phyloP scores from a whole-genome alignment of 2,888 invertebrate species.

The Lathronympha strigana region DNA sequence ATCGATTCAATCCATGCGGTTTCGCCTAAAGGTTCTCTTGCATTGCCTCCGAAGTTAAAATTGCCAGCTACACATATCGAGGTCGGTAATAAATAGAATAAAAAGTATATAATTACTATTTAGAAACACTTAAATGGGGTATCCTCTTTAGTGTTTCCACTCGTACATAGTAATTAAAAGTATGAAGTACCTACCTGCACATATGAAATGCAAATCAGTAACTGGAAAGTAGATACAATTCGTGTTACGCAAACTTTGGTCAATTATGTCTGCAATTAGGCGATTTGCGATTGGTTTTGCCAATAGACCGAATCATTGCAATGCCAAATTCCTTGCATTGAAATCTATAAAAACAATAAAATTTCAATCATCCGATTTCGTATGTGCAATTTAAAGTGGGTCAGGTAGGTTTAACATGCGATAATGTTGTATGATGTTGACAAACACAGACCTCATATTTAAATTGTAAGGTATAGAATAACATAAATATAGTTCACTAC shows the following conservation, averaged over 20 bases:
- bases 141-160: background rate
- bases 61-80: no score
- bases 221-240: constrained; percentile 25
- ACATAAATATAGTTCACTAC: no score
- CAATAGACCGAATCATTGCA: constrained; percentile 31
- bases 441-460: no score
- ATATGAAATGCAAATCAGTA: constrained; percentile 33
- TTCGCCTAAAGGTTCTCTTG: no score
- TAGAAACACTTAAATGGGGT: no score
- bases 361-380: background rate
- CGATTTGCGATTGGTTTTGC: constrained; percentile 28
- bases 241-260: constrained; percentile 34
- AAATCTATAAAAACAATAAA: constrained; percentile 8
- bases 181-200: background rate
- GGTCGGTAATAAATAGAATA: no score
- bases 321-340: constrained; percentile 28
- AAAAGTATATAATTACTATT: no score
- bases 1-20: no score
- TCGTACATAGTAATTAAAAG: background rate
- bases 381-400: background rate
- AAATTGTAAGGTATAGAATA: no score
- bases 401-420: background rate
- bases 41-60: no score
- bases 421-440: background rate
- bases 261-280: constrained; percentile 35